These are phyloP conservation scores for Dryomyza anilis DNA, from an alignment of 2,888 invertebrate species.

Conservation along the genomic window DNA sequence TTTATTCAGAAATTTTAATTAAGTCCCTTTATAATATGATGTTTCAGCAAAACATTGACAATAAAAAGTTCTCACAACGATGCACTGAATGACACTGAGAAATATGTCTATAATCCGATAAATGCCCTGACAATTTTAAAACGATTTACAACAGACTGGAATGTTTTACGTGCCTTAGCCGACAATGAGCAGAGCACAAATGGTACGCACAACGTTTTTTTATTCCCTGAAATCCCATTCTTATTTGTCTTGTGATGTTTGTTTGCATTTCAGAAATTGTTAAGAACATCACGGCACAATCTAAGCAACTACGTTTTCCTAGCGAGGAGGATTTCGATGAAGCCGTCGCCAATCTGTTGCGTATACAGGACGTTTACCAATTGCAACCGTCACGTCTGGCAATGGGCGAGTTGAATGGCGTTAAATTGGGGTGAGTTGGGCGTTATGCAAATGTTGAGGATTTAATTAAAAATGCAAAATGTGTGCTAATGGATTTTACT, in stretches of 20 bases:
- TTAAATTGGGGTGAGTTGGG: constrained; percentile 71
- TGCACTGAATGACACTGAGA: constrained; percentile 76
- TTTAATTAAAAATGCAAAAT: neutral
- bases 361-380: constrained; percentile 71
- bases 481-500: neutral
- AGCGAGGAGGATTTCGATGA: constrained; percentile 49
- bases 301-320: constrained; percentile 61
- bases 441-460: neutral
- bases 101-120: constrained; percentile 88
- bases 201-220: constrained; percentile 24
- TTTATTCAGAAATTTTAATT: neutral
- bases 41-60: constrained; percentile 39
- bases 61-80: constrained; percentile 65
- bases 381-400: constrained; percentile 76
- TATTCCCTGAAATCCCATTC: constrained; percentile 2
- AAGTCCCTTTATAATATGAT: too few relatives aligned
- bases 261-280: constrained; percentile 87
- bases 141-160: constrained; percentile 88
- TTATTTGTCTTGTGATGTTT: constrained; percentile 70
- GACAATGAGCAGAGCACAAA: constrained; percentile 32
- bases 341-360: constrained; percentile 44
- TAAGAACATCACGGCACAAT: constrained; percentile 90
- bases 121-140: constrained; percentile 93
- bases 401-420: constrained; percentile 81
- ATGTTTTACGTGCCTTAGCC: constrained; percentile 70